These are phyloP conservation scores for Caenorhabditis inopinata DNA, from an alignment of 1,140 invertebrate genomes.

Conservation along the genomic window DNA sequence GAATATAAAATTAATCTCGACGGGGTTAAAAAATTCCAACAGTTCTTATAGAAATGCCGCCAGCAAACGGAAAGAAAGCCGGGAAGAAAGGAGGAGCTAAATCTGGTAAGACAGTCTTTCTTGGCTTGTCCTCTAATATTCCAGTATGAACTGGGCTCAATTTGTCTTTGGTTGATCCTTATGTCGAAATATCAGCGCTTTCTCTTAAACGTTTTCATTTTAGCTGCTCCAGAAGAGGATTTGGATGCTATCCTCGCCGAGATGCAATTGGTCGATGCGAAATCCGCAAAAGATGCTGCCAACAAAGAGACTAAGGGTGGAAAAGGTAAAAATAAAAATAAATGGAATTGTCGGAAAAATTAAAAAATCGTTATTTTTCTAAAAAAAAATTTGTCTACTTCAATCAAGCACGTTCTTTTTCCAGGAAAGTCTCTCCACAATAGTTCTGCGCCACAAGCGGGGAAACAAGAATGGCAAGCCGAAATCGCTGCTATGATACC, in stretches of 20 bases:
- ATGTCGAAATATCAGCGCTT: too few species aligned
- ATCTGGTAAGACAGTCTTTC: neutral
- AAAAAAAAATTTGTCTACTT: neutral
- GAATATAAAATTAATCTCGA: too few species aligned
- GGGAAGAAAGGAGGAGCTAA: neutral
- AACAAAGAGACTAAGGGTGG: conserved; percentile 35
- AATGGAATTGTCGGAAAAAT: too few species aligned
- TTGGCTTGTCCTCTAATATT: too few species aligned
- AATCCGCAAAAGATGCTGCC: neutral
- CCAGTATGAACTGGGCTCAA: too few species aligned
- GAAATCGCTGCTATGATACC: conserved; percentile 38
- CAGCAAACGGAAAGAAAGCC: conserved; percentile 19
- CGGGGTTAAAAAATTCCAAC: too few species aligned
- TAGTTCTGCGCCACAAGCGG: neutral
- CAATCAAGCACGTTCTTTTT: neutral
- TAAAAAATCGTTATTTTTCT: neutral
- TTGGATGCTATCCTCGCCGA: conserved; percentile 49
- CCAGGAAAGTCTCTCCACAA: neutral
- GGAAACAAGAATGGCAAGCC: neutral
- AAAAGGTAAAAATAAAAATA: conserved; percentile 8
- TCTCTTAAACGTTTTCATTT: too few species aligned
- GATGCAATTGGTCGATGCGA: conserved; percentile 37
- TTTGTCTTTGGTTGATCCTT: too few species aligned
- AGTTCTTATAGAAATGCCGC: neutral
- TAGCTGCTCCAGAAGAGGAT: conserved; percentile 42